Conservation (phyloP, 1,140 invertebrate species). For the Ridgeia piscesae region DNA sequence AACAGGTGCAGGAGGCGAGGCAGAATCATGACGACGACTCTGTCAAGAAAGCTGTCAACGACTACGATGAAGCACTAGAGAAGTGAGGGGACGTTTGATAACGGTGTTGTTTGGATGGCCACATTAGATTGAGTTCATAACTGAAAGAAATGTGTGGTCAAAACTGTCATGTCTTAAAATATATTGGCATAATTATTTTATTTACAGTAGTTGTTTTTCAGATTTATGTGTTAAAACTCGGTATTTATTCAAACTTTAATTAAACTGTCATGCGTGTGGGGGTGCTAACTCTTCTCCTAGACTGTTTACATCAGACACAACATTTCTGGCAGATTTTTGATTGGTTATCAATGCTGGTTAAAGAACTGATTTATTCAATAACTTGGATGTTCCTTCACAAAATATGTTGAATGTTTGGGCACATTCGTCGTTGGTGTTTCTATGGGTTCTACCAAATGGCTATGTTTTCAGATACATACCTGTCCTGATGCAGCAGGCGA, state of each 20-base stretch:
- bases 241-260: too few species aligned
- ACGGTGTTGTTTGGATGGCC: neutral
- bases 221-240: neutral
- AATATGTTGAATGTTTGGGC: neutral
- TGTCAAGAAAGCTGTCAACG: conserved; percentile 84
- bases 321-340: too few species aligned
- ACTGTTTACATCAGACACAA: too few species aligned
- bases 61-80: conserved; percentile 90
- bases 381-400: neutral
- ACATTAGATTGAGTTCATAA: neutral
- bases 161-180: neutral
- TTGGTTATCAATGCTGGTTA: neutral
- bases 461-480: conserved; percentile 70
- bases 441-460: conserved; percentile 2
- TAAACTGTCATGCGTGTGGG: too few species aligned
- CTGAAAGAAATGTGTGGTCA: neutral
- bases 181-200: neutral
- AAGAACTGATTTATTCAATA: neutral
- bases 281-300: too few species aligned
- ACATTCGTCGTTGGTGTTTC: conserved; percentile 33
- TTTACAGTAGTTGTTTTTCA: neutral
- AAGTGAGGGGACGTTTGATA: conserved; percentile 61
- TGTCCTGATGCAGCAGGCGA: conserved; percentile 97
- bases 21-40: conserved; percentile 84
- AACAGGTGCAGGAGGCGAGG: conserved; percentile 79